Conservation (phyloP, 1,140 invertebrate genomes). For the Planococcus citri region DNA sequence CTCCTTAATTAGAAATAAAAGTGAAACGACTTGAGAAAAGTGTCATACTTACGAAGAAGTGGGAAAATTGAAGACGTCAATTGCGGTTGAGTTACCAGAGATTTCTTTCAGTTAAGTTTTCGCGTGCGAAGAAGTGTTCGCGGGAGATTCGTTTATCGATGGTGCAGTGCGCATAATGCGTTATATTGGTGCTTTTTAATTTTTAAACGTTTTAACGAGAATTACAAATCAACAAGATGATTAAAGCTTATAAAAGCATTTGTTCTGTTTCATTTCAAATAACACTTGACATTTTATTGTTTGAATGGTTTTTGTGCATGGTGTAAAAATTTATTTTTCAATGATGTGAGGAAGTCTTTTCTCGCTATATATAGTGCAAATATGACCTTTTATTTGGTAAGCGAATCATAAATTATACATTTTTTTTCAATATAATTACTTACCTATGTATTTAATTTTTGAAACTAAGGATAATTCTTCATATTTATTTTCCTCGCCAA, state of each 20-base stretch:
- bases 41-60: background rate
- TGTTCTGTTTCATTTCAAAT: background rate
- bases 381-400: slow-evolving; percentile 7
- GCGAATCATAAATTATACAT: background rate
- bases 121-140: background rate
- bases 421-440: too few species aligned
- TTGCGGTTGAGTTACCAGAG: background rate
- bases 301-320: background rate
- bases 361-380: background rate
- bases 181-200: too few species aligned
- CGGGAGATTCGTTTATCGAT: background rate
- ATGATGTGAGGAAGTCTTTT: background rate
- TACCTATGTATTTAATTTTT: too few species aligned
- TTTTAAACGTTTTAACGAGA: too few species aligned
- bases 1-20: background rate
- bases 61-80: background rate
- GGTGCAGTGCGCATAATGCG: background rate
- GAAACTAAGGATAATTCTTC: too few species aligned
- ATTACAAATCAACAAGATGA: background rate
- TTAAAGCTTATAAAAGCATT: background rate
- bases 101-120: background rate
- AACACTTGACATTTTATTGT: background rate
- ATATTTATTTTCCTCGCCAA: too few species aligned
- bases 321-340: background rate
- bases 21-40: background rate